Conservation (phyloP, 2,888 invertebrate genomes). For the Drosophila anomelani region DNA sequence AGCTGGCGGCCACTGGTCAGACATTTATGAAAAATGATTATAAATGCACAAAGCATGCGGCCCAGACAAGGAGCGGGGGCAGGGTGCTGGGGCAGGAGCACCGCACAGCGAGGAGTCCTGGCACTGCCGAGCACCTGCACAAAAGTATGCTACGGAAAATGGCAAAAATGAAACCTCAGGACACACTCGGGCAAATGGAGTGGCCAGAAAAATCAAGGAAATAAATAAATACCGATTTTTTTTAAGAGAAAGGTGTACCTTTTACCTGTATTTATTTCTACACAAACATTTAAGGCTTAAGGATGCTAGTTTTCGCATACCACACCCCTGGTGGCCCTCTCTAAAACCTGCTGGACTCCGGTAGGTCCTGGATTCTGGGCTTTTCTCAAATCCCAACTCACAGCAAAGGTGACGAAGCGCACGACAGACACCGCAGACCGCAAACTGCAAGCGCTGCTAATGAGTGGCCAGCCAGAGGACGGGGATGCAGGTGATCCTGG, state of each 20-base stretch:
- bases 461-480: conserved; percentile 53
- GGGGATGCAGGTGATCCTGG: conserved; percentile 1
- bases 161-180: conserved; percentile 59
- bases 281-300: background rate
- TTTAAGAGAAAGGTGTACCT: too few relatives aligned
- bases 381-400: background rate
- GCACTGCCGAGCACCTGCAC: conserved; percentile 29
- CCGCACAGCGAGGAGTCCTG: background rate
- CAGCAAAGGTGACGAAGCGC: conserved; percentile 20
- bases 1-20: conserved; percentile 51
- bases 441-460: conserved; percentile 72
- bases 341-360: background rate
- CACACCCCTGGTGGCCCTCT: background rate
- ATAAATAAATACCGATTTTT: conserved; percentile 11
- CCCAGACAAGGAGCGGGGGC: conserved; percentile 1
- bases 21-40: conserved; percentile 79
- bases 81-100: background rate
- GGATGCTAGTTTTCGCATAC: background rate
- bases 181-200: background rate
- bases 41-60: conserved; percentile 77
- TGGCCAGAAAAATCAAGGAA: background rate
- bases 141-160: conserved; percentile 67
- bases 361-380: background rate
- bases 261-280: background rate
- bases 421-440: conserved; percentile 55